Evolutionary conservation across 2,888 invertebrate genomes (phyloP), one percentile per base, ranked within the genome.

Genomic region (Heliconius erato): DNA sequence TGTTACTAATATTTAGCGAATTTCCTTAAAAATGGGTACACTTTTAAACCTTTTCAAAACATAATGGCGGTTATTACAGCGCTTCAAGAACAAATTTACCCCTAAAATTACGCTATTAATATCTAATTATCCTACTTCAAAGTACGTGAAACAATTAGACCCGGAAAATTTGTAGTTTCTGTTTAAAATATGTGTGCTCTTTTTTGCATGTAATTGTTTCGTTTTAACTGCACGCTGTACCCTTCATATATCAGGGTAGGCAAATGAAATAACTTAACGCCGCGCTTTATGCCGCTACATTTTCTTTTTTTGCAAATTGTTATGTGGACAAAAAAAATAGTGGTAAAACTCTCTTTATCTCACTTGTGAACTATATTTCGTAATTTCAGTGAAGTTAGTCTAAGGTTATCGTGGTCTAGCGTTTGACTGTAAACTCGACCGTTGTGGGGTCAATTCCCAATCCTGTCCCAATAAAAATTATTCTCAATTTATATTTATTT

Each of bases 101-200:
- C 54, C 71, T 78, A 35, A 72, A 82, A 82, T 82, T 82, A 79
- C 79, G 78, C 74, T 79, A 77, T 82, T 79, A 78, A 81, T 81
- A 63, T 72, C 78, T 78, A 81, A 78, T 81, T 81, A 78, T 81
- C 49, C 49, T 26, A 32, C 49, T 49, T 71, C 49, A 78, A 44
- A 81, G 72, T 65, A 71, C 69, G 69, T 63, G 63, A 68, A 74
- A 74, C 74, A 76, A 78, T 78, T 67, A 44, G 0, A 67, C 11
- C 40, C 12, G 28, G 23, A 28, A 44, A 67, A 65, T 40, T 35
- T 63, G 49, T 44, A 67, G 49, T 28, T 54, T 78, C 54, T 28
- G n/a, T 67, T 67, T 28, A 28, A 67, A 28, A 28, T 28, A 4
- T 63, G 63, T 28, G 63, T 28, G 5, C 28, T 6, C 2, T 28